phyloP scores from a whole-genome alignment of 2,797 vertebrate species.

The Lerista edwardsae region DNA sequence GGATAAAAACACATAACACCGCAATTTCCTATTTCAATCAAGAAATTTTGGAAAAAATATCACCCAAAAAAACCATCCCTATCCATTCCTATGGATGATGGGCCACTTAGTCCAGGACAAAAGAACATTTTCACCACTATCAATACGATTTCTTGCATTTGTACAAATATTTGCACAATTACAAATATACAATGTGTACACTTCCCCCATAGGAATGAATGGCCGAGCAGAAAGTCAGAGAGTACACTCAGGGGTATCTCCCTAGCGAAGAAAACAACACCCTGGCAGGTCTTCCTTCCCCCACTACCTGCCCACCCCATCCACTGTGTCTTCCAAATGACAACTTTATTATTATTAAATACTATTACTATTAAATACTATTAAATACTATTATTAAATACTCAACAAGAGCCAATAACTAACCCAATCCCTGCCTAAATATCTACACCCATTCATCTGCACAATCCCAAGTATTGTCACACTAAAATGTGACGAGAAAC shows the following conservation, averaged over 20 bases:
- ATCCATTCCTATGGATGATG: not conserved
- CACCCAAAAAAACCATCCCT: no score
- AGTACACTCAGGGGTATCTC: not conserved
- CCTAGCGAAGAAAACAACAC: not conserved
- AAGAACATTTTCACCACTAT: not conserved
- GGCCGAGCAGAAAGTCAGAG: no score
- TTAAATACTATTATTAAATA: no score
- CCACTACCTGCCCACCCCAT: not conserved
- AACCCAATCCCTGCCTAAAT: no score
- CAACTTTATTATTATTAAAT: not conserved
- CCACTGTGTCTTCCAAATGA: not conserved
- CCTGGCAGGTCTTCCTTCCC: no score
- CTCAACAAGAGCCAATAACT: not conserved
- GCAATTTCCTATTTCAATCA: no score
- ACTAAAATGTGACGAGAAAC: not conserved
- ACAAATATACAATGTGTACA: no score
- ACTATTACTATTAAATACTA: not conserved
- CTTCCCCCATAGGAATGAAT: not conserved
- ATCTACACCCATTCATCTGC: not conserved
- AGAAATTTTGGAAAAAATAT: no score
- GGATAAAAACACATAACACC: no score
- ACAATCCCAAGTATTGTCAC: not conserved
- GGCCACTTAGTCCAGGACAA: not conserved
- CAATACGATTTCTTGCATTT: no score
- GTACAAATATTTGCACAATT: no score